Evolutionary conservation across 2,797 vertebrate species (phyloP), one percentile per base, ranked within the genome.

Genomic region (Mormyrus proboscirostris): DNA sequence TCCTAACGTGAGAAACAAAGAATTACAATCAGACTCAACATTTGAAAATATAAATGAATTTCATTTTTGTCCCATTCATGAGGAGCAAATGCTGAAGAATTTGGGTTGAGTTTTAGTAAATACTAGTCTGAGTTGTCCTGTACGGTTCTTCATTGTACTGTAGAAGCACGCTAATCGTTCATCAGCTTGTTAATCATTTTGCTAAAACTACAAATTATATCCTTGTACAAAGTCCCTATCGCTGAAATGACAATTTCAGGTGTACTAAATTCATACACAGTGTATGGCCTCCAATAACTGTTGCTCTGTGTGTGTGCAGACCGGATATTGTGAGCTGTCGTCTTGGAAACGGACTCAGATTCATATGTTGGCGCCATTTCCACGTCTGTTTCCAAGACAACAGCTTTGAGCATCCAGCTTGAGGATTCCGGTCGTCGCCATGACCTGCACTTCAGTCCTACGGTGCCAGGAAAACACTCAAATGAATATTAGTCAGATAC

Each of bases 211-310:
- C 90, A 38, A 83, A 38, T 19, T 1, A 1, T 10, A 49, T 29
- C 16, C n/a, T 2, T 89, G 89, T 90, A 51, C 89, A 88, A 91
- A 92, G 84, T 86, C 84, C 3, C 9, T 51, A 22, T 85, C 19
- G 89, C 87, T 90, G 89, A 91, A 91, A 91, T 44, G 91, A 90
- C 90, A 88, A 76, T 86, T 88, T 93, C 82, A 91, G 92, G 93
- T 50, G 3, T 85, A 12, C 44, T 50, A 22, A 29, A 85, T 85
- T 33, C 29, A 57, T 41, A 41, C 51, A 2, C 22, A 85, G 22
- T 51, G 49, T 25, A 85, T 50, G 19, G 44, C n/a, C 3, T 25
- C n/a, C 22, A 22, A 25, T 51, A 51, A 51, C n/a, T 50, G n/a
- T 29, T 12, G 44, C 57, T 44, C 57, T 25, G 57, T 22, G 59